Evolutionary conservation across 2,888 invertebrate species (phyloP), one percentile per base, ranked within the genome.

Genomic region (Glyphotaelius pellucidus): DNA sequence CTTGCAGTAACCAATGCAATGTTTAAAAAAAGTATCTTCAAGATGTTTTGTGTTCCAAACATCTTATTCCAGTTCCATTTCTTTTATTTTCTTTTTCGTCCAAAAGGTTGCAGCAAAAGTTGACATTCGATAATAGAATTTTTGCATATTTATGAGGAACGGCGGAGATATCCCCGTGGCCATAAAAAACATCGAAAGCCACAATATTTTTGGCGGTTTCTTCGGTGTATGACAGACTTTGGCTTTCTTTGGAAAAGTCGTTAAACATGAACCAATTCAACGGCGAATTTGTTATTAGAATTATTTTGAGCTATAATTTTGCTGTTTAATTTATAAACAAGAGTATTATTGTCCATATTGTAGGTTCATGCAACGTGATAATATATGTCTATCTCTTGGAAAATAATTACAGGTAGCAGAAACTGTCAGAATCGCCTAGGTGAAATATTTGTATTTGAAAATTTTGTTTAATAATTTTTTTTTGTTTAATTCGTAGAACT

Each of bases 81-180:
- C 47, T n/a, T 9, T 85, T 25, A 2, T 19, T 25, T 38, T 47
- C n/a, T 86, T 30, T 86, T 47, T 47, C 14, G 47, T n/a, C 25
- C 30, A 67, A 67, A 25, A 86, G 14, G 30, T 30, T 25, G 86
- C 38, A 47, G 14, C 86, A 42, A 42, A 85, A 42, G 35, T 86
- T 86, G 86, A 86, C 86, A 86, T 86, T 86, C 42, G 25, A 25
- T 86, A 86, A 38, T 86, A 7, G 86, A 86, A 42, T 47, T 42
- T 86, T 42, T 42, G 30, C 86, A 42, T n/a, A 42, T 38, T 42
- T 32, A 83, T 25, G 42, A 42, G n/a, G 25, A 42, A 30, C 86
- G 86, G 86, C 1, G 14, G 42, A 86, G 86, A 86, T n/a, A 42
- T 86, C 86, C 15, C 86, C 42, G 86, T 25, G n/a, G 67, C n/a